Evolutionary conservation across 2,888 invertebrate genomes (phyloP).

Genomic region (Drosophila leonis): DNA sequence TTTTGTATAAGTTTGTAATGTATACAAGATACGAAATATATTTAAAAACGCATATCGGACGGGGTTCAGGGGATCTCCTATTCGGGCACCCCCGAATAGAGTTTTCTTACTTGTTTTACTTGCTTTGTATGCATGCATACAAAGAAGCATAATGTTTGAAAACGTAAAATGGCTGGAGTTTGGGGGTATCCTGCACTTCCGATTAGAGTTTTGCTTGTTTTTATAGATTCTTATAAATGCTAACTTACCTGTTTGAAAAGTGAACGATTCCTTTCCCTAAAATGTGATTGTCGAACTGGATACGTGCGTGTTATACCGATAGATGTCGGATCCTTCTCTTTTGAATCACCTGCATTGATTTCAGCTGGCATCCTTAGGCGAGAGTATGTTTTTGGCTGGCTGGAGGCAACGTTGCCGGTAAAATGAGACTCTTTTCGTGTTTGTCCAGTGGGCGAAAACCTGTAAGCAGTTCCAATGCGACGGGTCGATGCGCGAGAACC

Average conservation of each 20-base stretch:
- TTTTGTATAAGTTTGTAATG: too few species aligned
- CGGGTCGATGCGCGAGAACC: conserved; percentile 39
- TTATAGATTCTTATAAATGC: not conserved
- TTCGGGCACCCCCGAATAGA: too few species aligned
- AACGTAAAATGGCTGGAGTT: too few species aligned
- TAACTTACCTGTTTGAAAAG: conserved; percentile 78
- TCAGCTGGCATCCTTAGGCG: conserved; percentile 42
- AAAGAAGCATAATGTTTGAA: too few species aligned
- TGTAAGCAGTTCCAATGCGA: conserved; percentile 40
- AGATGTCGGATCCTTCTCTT: conserved; percentile 36
- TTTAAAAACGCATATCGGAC: too few species aligned
- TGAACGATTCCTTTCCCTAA: conserved; percentile 83
- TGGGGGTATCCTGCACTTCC: too few species aligned
- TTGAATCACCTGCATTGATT: conserved; percentile 21
- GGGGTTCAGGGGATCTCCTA: too few species aligned
- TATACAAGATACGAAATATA: too few species aligned
- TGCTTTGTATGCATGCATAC: too few species aligned
- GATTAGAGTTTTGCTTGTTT: not conserved
- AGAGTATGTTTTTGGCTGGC: conserved; percentile 14
- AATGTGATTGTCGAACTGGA: conserved; percentile 80
- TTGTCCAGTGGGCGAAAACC: not conserved
- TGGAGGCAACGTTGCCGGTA: conserved; percentile 31
- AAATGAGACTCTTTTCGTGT: conserved; percentile 36
- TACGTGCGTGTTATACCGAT: conserved; percentile 67
- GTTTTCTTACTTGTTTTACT: too few species aligned